These are phyloP conservation scores for Corynorhinus townsendii DNA, from an alignment of 2,113 vertebrate genomes.

Conservation along the genomic window DNA sequence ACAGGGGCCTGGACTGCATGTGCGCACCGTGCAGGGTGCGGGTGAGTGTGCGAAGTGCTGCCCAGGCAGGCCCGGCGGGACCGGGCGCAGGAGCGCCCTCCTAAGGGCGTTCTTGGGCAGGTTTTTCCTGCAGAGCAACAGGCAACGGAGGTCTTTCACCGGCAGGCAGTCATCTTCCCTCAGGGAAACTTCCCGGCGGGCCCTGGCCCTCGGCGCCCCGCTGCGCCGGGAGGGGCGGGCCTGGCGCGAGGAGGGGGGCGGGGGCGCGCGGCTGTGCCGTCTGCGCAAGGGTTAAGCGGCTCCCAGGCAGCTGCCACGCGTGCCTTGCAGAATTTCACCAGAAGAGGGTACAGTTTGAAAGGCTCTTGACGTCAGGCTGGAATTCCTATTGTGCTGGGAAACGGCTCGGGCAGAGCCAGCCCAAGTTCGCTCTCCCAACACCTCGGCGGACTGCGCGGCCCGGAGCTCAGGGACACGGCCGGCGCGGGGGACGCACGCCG, in stretches of 20 bases:
- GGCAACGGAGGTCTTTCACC: neutral
- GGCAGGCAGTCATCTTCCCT: fast-evolving
- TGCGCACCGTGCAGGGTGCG: fast-evolving
- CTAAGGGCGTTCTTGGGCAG: neutral
- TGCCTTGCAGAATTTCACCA: constrained; percentile 80
- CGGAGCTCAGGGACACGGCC: neutral
- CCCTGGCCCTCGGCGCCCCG: neutral
- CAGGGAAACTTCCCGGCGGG: neutral
- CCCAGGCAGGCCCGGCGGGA: fast-evolving
- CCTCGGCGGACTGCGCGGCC: constrained; percentile 34
- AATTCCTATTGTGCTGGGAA: constrained; percentile 81
- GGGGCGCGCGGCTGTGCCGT: neutral
- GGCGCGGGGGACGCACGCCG: neutral
- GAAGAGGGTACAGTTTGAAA: constrained; percentile 83
- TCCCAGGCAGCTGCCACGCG: constrained; percentile 45
- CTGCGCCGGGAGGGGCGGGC: neutral
- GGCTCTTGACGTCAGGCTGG: constrained; percentile 76
- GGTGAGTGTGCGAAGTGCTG: neutral
- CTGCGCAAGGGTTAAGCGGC: constrained; percentile 48
- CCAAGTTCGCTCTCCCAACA: constrained; percentile 77
- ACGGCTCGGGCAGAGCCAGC: constrained; percentile 73
- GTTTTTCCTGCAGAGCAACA: neutral
- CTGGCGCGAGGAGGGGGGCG: neutral
- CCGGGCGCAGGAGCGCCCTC: neutral
- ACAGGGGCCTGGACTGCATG: neutral